Base-by-base conservation (phyloP, 2,797 vertebrate species). In the Avahi laniger region DNA sequence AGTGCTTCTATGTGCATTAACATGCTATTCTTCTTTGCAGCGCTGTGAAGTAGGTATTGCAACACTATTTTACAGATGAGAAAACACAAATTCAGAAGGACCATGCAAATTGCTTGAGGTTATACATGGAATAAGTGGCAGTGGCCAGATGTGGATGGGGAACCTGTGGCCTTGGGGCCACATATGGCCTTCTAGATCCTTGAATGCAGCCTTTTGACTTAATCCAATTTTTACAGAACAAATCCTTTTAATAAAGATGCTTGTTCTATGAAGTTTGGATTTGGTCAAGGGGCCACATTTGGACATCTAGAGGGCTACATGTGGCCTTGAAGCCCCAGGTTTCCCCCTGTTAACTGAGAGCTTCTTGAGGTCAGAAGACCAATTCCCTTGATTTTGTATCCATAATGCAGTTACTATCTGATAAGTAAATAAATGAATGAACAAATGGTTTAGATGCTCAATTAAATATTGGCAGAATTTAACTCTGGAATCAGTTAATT, bases 401-500 rank as follows among this genome's bases (percentile, higher is more conserved):
- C 24, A 69, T 75, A 92, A 85, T 75, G 18, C 28, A 91, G 41
- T 46, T 85, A 92, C 41, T 86, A 14, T 76, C 50, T 91, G 48
- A 43, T 82, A 84, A 89, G 48, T 52, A 80, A 96, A 69, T 93
- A 65, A 86, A 81, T 57, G 50, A 80, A 90, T 78, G 78, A 86
- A 89, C 35, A 84, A 92, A 81, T 57, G 18, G 30, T 70, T 91
- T 89, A 63, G 26, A 91, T 61, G 30, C 41, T 93, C 63, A 93
- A 46, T 94, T 67, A 89, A 96, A 93, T 89, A 67, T 4, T 84
- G 65, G 46, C 17, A 73, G 22, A 86, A 91, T 76, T 96, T 89
- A 97, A 96, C 96, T 61, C 33, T 89, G 63, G 50, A 95, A 80
- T 92, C 69, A 73, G 48, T 89, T 97, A 95, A 90, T 86, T 82